These are phyloP conservation scores for Hypselothyrea guttata DNA, from an alignment of 2,888 invertebrate species.

Conservation along the genomic window DNA sequence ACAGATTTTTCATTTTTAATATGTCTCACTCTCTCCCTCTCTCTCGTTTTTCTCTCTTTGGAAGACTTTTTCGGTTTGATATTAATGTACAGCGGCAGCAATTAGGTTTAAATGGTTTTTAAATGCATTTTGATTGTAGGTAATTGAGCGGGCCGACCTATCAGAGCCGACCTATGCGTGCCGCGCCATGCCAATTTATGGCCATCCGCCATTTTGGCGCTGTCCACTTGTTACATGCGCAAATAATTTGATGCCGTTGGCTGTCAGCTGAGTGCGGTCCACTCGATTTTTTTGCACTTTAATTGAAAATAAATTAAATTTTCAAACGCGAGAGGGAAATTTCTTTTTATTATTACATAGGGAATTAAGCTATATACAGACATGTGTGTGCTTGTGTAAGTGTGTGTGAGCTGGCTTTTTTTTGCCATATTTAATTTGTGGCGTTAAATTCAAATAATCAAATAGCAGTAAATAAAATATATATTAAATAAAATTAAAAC, in stretches of 20 bases:
- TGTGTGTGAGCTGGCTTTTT: conserved; percentile 1
- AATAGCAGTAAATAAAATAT: conserved; percentile 35
- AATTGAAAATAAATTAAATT: conserved; percentile 63
- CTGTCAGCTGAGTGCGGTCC: conserved; percentile 34
- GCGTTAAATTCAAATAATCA: conserved; percentile 57
- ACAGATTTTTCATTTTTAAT: conserved; percentile 14
- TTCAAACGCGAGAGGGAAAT: conserved; percentile 19
- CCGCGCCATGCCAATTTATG: too few relatives aligned
- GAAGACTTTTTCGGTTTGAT: conserved; percentile 7
- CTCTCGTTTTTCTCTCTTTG: conserved; percentile 9
- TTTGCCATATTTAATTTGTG: conserved; percentile 63
- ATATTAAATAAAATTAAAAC: conserved; percentile 3
- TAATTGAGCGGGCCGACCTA: conserved; percentile 50
- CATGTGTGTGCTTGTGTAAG: background rate
- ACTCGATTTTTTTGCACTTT: conserved; percentile 43
- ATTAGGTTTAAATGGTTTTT: conserved; percentile 70
- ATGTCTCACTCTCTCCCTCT: background rate
- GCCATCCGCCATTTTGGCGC: conserved; percentile 4
- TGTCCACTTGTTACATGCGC: conserved; percentile 34
- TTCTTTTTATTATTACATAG: background rate
- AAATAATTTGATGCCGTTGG: conserved; percentile 21
- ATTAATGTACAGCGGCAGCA: conserved; percentile 31
- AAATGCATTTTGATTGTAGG: conserved; percentile 71
- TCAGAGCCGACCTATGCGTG: too few relatives aligned
- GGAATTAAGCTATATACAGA: too few relatives aligned